Conservation (phyloP, 2,888 invertebrate genomes). For the Frankliniella intonsa region DNA sequence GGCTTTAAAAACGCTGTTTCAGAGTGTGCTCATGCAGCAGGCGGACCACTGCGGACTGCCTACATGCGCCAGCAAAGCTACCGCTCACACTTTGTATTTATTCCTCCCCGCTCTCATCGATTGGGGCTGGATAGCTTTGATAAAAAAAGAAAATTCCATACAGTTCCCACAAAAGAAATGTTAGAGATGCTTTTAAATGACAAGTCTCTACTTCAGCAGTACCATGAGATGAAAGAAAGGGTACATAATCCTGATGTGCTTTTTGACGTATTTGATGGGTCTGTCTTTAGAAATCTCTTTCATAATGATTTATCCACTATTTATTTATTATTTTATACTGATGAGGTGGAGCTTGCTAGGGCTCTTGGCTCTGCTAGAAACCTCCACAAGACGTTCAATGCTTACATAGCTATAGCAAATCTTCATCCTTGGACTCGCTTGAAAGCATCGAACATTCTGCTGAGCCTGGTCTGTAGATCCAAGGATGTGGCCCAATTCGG, state of each 20-base stretch:
- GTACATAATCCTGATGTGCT: neutral
- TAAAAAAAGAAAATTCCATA: neutral
- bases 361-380: neutral
- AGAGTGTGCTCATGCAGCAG: neutral
- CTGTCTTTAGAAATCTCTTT: neutral
- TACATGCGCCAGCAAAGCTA: neutral
- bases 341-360: neutral
- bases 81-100: neutral
- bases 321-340: neutral
- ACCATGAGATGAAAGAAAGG: neutral
- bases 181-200: neutral
- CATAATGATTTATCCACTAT: neutral
- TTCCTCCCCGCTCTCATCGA: neutral
- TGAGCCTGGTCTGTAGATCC: neutral
- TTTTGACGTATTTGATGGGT: neutral
- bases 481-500: neutral
- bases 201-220: neutral
- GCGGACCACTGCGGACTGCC: neutral
- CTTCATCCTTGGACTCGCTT: neutral
- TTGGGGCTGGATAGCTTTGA: neutral
- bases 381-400: neutral
- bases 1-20: too few species aligned
- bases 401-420: neutral
- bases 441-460: neutral
- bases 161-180: neutral